phyloP scores from a whole-genome alignment of 2,797 vertebrate species.

The Meriones psammophilus region DNA sequence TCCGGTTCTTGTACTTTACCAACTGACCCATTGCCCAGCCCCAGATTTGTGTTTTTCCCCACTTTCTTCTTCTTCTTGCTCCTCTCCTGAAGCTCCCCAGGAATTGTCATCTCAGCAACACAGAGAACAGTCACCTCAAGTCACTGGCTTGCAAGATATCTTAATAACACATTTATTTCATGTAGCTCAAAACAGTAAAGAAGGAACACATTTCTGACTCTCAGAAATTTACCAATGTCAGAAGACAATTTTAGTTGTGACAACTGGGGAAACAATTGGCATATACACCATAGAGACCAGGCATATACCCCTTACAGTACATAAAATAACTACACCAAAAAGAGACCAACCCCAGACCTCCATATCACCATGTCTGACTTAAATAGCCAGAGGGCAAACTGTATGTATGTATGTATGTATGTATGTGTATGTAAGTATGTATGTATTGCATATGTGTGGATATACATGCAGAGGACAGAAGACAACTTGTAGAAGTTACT shows the following conservation, averaged over 20 bases:
- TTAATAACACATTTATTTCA: background rate
- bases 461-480: background rate
- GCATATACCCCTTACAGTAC: too few species aligned
- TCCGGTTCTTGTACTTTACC: background rate
- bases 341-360: background rate
- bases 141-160: background rate
- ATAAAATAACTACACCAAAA: background rate
- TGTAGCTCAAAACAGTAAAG: slow-evolving; percentile 14
- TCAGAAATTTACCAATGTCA: background rate
- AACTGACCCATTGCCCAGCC: background rate
- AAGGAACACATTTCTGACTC: background rate
- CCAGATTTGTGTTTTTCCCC: background rate
- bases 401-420: too few species aligned
- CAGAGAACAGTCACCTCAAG: background rate
- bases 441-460: background rate
- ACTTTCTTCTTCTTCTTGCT: background rate
- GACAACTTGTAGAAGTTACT: background rate
- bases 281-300: background rate
- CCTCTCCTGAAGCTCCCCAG: slow-evolving; percentile 46
- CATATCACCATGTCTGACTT: background rate
- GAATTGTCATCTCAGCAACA: background rate
- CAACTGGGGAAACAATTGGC: background rate
- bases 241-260: background rate
- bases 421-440: background rate
- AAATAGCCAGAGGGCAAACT: background rate